Base-by-base conservation (phyloP, 2,113 vertebrate genomes). In the Pterocles orientalis region DNA sequence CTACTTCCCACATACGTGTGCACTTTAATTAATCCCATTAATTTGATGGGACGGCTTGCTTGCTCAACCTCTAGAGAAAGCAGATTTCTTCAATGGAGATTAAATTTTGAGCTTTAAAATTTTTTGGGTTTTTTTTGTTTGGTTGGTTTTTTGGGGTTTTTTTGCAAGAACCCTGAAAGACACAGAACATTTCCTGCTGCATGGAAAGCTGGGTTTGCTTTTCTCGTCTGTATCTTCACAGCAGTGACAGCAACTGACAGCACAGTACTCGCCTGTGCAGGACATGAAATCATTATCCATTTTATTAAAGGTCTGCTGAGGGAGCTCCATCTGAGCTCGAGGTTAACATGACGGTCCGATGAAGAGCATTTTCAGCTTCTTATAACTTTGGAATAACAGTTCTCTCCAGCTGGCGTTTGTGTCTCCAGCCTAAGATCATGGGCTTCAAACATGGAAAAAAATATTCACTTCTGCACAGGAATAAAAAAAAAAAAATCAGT, bases 21-120 rank as follows among this genome's bases (percentile, higher is more conserved):
- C 84, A 89, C 85, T 92, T 95, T 94, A 97, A 96, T 95, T 96
- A 97, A 94, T 88, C 61, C 83, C 86, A 93, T 93, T 94, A 94
- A 92, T 94, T 93, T 97, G 87, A 91, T 86, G 97, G 83, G 86
- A 82, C 84, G 75, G 33, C 86, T 58, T 62, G 36, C 75, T 94
- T 92, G 86, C 82, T 92, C 86, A 69, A 75, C 64, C 69, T 86
- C 82, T 51, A 36, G 90, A 95, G 56, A 54, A 95, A 94, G 64
- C 29, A 69, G 33, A 10, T 88, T 80, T 56, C 79, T 79, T 57
- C 36, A 80, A 82, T 39, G n/a, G 92, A 94, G 94, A 97, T 82
- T 39, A 47, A 57, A 82, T 89, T 81, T 82, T 53, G 33, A 88
- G 88, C 61, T 94, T 90, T 66, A 48, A 84, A 85, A 53, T 25